Base-by-base conservation (phyloP, 2,888 invertebrate species). In the Poecilus cupreus region DNA sequence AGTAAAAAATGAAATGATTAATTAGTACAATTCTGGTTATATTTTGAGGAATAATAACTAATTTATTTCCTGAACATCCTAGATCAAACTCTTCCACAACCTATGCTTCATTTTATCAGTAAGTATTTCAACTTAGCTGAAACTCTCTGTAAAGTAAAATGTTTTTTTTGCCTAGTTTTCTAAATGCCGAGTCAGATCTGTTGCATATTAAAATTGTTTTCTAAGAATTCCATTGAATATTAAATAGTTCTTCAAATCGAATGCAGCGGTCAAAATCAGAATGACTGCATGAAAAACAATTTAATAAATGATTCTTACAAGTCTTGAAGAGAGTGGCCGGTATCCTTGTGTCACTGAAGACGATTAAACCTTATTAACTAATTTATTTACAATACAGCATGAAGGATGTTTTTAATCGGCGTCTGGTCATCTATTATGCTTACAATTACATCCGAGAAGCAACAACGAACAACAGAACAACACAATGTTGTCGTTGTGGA, bases 361-460 rank as follows among this genome's bases (percentile, higher is more conserved):
- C 26, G 60, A 60, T 60, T 70, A 13, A 43, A 70, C 3, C 18
- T 37, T 22, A 46, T 72, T 24, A 72, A 72, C 20, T 72, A n/a
- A 43, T 72, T 43, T 72, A 72, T 72, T 22, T 72, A 72, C 72
- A 72, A 32, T 60, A 22, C 22, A 43, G 13, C n/a, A 2, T 10
- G 22, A 22, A 39, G 72, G 46, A 72, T 72, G 72, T 70, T 72
- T 60, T 72, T 72, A 72, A 72, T 72, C 72, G 72, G 4, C 6
- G 72, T 72, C 72, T 46, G 22, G 72, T 46, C 72, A 46, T 72
- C 72, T 22, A 72, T 72, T 72, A 46, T 72, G 26, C 24, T 11
- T 43, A 72, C 72, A 72, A 72, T 43, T 43, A 72, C 22, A 43
- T 20, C 72, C n/a, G 43, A 13, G 60, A 24, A 54, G 54, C 39